These are phyloP conservation scores for Drosophila limbata DNA, from an alignment of 2,888 invertebrate species.

Conservation along the genomic window DNA sequence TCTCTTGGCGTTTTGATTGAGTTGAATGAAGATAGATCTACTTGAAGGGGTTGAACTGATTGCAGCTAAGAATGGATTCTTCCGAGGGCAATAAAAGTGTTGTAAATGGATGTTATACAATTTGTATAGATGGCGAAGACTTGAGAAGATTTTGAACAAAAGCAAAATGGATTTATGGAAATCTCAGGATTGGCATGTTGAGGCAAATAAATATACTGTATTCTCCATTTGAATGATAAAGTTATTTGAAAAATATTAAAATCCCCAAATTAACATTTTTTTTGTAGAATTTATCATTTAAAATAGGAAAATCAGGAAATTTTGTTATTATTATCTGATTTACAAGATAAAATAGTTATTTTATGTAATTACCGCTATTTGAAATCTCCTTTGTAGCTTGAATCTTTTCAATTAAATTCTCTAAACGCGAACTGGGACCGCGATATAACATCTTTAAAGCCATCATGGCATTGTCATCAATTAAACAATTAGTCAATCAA, in stretches of 20 bases:
- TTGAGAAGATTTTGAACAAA: not conserved
- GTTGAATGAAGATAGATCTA: conserved; percentile 28
- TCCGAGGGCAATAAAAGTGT: not conserved
- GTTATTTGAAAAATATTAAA: no score
- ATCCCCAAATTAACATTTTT: not conserved
- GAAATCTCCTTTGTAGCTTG: conserved; percentile 91
- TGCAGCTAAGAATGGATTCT: conserved; percentile 8
- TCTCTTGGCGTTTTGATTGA: conserved; percentile 54
- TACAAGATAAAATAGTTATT: not conserved
- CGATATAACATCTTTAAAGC: conserved; percentile 91
- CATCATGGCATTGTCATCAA: conserved; percentile 81
- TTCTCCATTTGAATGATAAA: not conserved
- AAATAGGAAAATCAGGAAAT: no score
- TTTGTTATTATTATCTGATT: not conserved
- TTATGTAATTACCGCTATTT: conserved; percentile 76
- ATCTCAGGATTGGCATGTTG: not conserved
- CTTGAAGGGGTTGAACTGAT: conserved; percentile 47
- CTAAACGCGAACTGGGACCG: conserved; percentile 93
- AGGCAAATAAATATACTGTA: not conserved
- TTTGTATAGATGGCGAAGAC: not conserved
- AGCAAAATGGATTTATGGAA: not conserved
- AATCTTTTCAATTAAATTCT: conserved; percentile 94
- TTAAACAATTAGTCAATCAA: conserved; percentile 17
- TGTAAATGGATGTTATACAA: not conserved
- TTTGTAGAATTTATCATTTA: not conserved